Evolutionary conservation across 2,113 vertebrate genomes (phyloP).

Genomic region (Salvelinus sp.): DNA sequence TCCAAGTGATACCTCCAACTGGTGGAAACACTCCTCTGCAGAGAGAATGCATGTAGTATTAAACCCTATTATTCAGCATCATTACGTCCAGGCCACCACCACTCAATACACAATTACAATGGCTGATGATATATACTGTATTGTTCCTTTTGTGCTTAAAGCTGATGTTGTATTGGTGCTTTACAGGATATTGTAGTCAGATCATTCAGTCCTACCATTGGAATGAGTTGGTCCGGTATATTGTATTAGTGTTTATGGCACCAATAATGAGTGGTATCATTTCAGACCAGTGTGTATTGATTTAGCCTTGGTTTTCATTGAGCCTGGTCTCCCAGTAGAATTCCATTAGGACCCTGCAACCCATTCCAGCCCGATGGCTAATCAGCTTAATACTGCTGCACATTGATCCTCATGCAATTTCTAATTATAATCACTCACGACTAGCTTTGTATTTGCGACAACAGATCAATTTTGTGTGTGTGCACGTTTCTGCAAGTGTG

Average conservation of each 20-base stretch:
- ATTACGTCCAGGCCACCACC: not conserved
- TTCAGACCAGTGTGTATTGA: not conserved
- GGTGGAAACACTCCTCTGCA: no score
- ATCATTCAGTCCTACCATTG: not conserved
- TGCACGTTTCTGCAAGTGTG: not conserved
- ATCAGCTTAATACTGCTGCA: constrained; percentile 7
- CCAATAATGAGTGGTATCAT: constrained; percentile 10
- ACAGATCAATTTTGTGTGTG: not conserved
- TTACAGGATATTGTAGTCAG: not conserved
- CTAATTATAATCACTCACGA: no score
- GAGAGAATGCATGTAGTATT: no score
- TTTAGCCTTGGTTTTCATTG: not conserved
- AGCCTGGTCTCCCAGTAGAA: not conserved
- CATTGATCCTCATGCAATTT: constrained; percentile 9
- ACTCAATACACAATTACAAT: not conserved
- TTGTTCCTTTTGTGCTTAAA: not conserved
- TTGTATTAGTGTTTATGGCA: not conserved
- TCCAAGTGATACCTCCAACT: no score
- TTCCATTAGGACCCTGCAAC: not conserved
- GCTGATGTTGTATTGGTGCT: not conserved
- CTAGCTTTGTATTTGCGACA: no score
- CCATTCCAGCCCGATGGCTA: not conserved
- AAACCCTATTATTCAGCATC: no score
- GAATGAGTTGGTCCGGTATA: not conserved
- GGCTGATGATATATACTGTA: not conserved